These are phyloP conservation scores for Nemotelus pantherinus DNA, from an alignment of 2,888 invertebrate species.

Conservation along the genomic window DNA sequence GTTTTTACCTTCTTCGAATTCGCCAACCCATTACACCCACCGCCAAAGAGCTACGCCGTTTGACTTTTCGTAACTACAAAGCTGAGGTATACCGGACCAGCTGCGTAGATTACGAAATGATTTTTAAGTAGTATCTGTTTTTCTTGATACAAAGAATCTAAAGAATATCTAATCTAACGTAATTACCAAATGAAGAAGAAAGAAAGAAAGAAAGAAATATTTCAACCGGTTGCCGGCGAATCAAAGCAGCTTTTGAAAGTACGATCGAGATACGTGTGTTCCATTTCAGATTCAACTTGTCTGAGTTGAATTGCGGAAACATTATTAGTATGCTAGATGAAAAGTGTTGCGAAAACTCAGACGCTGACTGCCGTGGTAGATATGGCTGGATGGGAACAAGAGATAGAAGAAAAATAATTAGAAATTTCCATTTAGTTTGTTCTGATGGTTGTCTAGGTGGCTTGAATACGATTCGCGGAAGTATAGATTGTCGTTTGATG, in stretches of 20 bases:
- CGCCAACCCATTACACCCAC: not conserved
- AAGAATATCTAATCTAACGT: constrained; percentile 33
- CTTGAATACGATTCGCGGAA: too few species aligned
- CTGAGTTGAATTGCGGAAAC: not conserved
- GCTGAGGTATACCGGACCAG: too few species aligned
- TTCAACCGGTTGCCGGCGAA: constrained; percentile 26
- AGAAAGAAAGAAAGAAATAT: not conserved
- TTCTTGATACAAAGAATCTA: constrained; percentile 12
- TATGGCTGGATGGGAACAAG: not conserved
- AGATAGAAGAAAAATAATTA: constrained; percentile 31
- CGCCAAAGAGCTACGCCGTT: too few species aligned
- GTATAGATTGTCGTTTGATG: too few species aligned
- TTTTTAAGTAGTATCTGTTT: constrained; percentile 22
- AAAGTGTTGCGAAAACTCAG: constrained; percentile 11
- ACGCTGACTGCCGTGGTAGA: not conserved
- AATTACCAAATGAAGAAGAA: constrained; percentile 25
- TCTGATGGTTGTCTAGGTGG: not conserved
- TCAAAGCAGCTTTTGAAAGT: constrained; percentile 18
- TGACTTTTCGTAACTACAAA: too few species aligned
- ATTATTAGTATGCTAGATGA: constrained; percentile 6
- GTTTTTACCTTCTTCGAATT: constrained; percentile 19
- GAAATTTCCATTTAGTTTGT: constrained; percentile 25
- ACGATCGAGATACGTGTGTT: constrained; percentile 22
- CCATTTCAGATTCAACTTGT: not conserved
- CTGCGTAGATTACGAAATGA: not conserved